These are phyloP conservation scores for Phallusia fumigata DNA, from an alignment of 23 tunicate genomes.

Conservation along the genomic window DNA sequence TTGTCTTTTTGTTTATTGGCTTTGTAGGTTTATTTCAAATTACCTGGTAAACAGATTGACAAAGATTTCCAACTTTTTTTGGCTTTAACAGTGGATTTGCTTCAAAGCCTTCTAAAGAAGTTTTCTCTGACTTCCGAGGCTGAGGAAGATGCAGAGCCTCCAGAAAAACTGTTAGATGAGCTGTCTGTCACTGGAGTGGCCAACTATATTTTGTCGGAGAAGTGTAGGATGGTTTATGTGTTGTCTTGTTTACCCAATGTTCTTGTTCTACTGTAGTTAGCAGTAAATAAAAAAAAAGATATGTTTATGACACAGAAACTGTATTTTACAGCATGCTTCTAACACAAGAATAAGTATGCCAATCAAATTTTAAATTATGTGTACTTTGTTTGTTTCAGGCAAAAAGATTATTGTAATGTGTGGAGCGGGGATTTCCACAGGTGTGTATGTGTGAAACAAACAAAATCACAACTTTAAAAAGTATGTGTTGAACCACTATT, in stretches of 20 bases:
- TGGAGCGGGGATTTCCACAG: slow-evolving; percentile 94
- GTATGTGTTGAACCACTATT: too few species aligned
- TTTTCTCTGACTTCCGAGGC: neutral
- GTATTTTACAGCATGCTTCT: too few species aligned
- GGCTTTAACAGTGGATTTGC: slow-evolving; percentile 21
- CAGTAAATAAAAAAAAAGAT: too few species aligned
- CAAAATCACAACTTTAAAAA: too few species aligned
- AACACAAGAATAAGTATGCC: too few species aligned
- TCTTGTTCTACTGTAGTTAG: too few species aligned
- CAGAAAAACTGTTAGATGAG: slow-evolving; percentile 64
- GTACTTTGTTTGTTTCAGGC: slow-evolving; percentile 31
- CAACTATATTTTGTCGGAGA: slow-evolving; percentile 51
- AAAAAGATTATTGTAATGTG: slow-evolving; percentile 76
- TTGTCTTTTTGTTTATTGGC: too few species aligned
- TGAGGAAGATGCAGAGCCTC: slow-evolving; percentile 55
- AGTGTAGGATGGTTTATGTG: slow-evolving; percentile 39
- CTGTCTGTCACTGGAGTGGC: slow-evolving; percentile 51
- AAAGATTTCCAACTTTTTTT: neutral
- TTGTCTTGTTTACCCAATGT: neutral
- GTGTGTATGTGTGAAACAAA: neutral
- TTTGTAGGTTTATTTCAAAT: too few species aligned
- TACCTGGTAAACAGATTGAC: too few species aligned
- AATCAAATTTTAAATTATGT: too few species aligned
- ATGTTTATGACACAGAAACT: too few species aligned
- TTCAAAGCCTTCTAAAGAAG: slow-evolving; percentile 22